phyloP scores from a whole-genome alignment of 2,888 invertebrate species.

The Catocala nupta region DNA sequence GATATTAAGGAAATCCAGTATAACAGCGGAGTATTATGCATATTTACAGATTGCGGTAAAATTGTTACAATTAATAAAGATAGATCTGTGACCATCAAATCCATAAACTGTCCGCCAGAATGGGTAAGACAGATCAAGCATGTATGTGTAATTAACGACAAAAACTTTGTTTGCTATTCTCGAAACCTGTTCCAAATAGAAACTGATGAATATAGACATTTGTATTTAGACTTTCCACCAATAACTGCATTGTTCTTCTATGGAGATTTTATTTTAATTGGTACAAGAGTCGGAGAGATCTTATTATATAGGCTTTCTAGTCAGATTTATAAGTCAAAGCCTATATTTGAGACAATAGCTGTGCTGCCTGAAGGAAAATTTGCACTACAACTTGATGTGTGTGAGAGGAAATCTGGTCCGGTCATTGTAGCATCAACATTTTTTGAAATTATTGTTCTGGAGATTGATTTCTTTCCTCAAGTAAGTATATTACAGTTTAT shows the following conservation, averaged over 20 bases:
- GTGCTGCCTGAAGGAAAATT: slow-evolving; percentile 71
- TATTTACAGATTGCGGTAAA: slow-evolving; percentile 76
- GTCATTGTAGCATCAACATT: slow-evolving; percentile 72
- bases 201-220: slow-evolving; percentile 68
- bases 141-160: slow-evolving; percentile 67
- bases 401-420: slow-evolving; percentile 72
- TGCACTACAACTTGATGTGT: slow-evolving; percentile 74
- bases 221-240: slow-evolving; percentile 76
- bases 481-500: slow-evolving; percentile 59
- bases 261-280: slow-evolving; percentile 72
- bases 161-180: slow-evolving; percentile 76
- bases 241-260: slow-evolving; percentile 79
- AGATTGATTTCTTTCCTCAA: slow-evolving; percentile 71
- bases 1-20: slow-evolving; percentile 72
- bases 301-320: slow-evolving; percentile 71
- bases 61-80: slow-evolving; percentile 64
- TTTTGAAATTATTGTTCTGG: slow-evolving; percentile 68
- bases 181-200: slow-evolving; percentile 75
- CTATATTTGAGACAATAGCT: slow-evolving; percentile 69
- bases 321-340: slow-evolving; percentile 59
- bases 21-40: slow-evolving; percentile 54
- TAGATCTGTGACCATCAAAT: slow-evolving; percentile 48
- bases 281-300: slow-evolving; percentile 68
- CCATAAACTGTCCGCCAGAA: slow-evolving; percentile 67
- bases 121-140: slow-evolving; percentile 75